Evolutionary conservation across 1,140 invertebrate species (phyloP).

Genomic region (Saccostrea echinata): DNA sequence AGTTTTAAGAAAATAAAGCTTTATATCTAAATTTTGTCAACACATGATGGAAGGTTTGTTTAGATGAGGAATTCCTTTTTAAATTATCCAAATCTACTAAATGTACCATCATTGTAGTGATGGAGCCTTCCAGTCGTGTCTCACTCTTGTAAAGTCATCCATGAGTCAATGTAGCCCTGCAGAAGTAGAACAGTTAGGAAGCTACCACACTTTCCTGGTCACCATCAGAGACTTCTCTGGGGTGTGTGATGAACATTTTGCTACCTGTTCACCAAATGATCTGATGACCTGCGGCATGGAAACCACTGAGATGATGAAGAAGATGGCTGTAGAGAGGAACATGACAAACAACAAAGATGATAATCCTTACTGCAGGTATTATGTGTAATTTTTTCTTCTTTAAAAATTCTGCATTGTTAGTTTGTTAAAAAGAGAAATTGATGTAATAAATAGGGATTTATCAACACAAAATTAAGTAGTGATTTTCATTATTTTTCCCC

Average conservation of each 20-base stretch:
- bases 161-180: not conserved
- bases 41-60: no score
- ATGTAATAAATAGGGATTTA: no score
- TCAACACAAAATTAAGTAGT: no score
- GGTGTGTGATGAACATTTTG: constrained; percentile 43
- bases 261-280: constrained; percentile 44
- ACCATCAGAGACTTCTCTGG: constrained; percentile 34
- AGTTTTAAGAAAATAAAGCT: no score
- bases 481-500: no score
- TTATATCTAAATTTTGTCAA: no score
- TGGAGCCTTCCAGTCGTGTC: not conserved
- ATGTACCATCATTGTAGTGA: not conserved
- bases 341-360: not conserved
- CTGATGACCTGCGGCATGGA: constrained; percentile 41
- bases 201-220: not conserved
- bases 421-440: no score
- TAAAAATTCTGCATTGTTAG: not conserved
- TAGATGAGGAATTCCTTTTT: no score
- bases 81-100: not conserved
- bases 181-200: not conserved
- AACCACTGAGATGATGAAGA: not conserved
- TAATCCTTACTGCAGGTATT: constrained; percentile 9
- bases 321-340: not conserved
- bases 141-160: not conserved
- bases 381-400: not conserved